These are phyloP conservation scores for Zoanthus sansibaricus DNA, from an alignment of 92 coral and sea anemone genomes.

Conservation along the genomic window DNA sequence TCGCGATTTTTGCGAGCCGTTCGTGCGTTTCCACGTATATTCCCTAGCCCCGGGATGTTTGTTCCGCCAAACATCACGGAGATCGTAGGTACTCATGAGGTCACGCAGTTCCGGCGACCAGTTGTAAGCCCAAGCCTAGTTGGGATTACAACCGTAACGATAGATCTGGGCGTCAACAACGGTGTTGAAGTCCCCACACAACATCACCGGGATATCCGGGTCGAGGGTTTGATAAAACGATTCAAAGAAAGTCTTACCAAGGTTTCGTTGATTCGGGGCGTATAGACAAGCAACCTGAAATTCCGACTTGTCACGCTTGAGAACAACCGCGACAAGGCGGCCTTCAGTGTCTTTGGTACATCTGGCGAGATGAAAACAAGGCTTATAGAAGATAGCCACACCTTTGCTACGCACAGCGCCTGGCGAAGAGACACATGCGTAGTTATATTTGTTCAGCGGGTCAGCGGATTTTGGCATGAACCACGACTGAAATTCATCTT, in stretches of 20 bases:
- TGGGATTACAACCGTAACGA: conserved; percentile 48
- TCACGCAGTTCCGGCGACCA: neutral
- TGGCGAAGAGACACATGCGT: neutral
- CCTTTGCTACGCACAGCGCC: conserved; percentile 39
- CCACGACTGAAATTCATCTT: too few species aligned
- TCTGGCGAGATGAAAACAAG: conserved; percentile 29
- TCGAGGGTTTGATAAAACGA: conserved; percentile 8
- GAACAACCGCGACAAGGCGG: neutral
- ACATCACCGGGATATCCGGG: conserved; percentile 14
- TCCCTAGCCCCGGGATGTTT: too few species aligned
- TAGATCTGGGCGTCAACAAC: conserved; percentile 21
- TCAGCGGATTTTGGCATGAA: too few species aligned
- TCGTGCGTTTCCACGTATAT: conserved; percentile 31
- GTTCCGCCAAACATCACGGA: too few species aligned
- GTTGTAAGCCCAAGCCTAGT: conserved; percentile 42
- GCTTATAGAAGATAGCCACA: conserved; percentile 39
- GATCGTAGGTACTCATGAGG: too few species aligned
- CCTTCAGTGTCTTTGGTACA: conserved; percentile 16
- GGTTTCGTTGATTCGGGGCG: conserved; percentile 38
- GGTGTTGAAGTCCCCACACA: conserved; percentile 51
- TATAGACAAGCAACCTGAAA: conserved; percentile 39
- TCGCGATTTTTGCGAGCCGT: conserved; percentile 41
- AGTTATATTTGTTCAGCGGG: too few species aligned
- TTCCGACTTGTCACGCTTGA: neutral
- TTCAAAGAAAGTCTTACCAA: conserved; percentile 39